Evolutionary conservation across 2,888 invertebrate species (phyloP), one percentile per base, ranked within the genome.

Genomic region (Trilocha varians): DNA sequence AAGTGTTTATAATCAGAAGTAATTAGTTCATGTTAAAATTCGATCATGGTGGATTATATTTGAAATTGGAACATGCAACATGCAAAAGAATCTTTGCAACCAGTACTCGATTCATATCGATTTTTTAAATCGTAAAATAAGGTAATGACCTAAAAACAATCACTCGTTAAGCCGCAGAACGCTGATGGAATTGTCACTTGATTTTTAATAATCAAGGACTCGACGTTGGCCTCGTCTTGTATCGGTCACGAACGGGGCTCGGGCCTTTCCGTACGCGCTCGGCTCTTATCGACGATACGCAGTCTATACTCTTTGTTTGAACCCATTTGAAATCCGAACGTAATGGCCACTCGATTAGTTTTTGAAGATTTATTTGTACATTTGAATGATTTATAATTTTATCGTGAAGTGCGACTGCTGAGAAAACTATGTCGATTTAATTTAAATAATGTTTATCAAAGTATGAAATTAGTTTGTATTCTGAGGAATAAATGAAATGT

Each of bases 181-280:
- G 39, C 25, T 16, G 52, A 56, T 56, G 54, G 55, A 64, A 59
- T 58, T 67, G 65, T 65, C 64, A 62, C 58, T 62, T 58, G 58
- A 55, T 61, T 70, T 71, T 69, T 63, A 65, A 70, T 68, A 69
- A 67, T 62, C 65, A 69, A 70, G 73, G 68, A 70, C 68, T 61
- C 50, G 50, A 47, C 49, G 44, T 46, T 55, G 57, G 62, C 59
- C 61, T 64, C 59, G 58, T 49, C 55, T 57, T 54, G 53, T 65
- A 69, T 70, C 64, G 67, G 64, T 70, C 69, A 67, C 63, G 68
- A 65, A 52, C 61, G 63, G 45, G 48, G 38, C 36, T 25, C 25
- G 25, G 25, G 1, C 25, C 8, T 25, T 25, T 25, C 25, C 25
- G 25, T 25, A 16, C 45, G 39, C 41, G 46, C 50, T 58, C 62